Evolutionary conservation across 1,140 invertebrate species (phyloP).

Genomic region (Diabrotica virgifera): DNA sequence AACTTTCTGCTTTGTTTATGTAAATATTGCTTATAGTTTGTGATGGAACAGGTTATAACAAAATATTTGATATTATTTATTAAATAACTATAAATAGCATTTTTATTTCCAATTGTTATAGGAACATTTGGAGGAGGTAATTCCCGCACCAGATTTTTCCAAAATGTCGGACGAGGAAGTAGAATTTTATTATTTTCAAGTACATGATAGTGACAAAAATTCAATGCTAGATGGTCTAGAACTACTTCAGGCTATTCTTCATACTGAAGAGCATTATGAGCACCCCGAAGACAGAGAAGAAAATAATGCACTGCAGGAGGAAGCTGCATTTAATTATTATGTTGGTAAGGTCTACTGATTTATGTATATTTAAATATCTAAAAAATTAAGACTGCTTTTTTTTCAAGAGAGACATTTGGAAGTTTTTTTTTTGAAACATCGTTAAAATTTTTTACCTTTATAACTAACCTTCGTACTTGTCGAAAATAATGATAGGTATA

Average conservation of each 20-base stretch:
- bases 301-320: not conserved
- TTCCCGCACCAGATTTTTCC: slow-evolving; percentile 55
- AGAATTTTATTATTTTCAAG: slow-evolving; percentile 64
- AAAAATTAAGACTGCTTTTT: too few species aligned
- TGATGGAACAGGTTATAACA: too few species aligned
- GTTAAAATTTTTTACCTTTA: too few species aligned
- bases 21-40: too few species aligned
- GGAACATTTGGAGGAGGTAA: slow-evolving; percentile 56
- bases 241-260: slow-evolving; percentile 66
- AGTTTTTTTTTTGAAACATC: too few species aligned
- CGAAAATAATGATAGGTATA: too few species aligned
- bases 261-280: slow-evolving; percentile 47
- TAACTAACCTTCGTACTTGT: too few species aligned
- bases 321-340: slow-evolving; percentile 48
- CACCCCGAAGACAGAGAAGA: slow-evolving; percentile 37
- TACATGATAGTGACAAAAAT: slow-evolving; percentile 80
- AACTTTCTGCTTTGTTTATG: too few species aligned
- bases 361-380: too few species aligned
- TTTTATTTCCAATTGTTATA: not conserved
- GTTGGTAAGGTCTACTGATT: slow-evolving; percentile 47
- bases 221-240: slow-evolving; percentile 77
- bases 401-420: too few species aligned
- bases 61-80: too few species aligned
- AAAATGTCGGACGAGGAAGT: slow-evolving; percentile 71
- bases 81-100: too few species aligned